Conservation (phyloP, 2,888 invertebrate species). For the Leptopterna dolabrata region DNA sequence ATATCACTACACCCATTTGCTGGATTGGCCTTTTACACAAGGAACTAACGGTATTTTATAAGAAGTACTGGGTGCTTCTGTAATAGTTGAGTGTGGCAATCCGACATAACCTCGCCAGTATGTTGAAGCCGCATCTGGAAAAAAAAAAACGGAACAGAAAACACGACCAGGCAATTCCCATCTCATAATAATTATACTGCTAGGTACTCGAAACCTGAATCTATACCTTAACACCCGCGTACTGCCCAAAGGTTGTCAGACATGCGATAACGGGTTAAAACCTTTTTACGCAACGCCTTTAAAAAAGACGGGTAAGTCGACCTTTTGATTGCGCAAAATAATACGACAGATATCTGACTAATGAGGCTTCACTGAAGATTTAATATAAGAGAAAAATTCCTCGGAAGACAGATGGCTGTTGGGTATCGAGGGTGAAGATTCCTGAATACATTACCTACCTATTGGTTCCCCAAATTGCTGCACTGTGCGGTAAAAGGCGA, state of each 20-base stretch:
- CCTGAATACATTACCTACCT: not conserved
- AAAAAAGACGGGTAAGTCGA: not conserved
- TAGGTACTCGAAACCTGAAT: not conserved
- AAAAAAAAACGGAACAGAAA: too few relatives aligned
- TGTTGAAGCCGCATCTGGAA: too few relatives aligned
- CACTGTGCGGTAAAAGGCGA: not conserved
- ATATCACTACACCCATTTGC: too few relatives aligned
- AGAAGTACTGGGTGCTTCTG: too few relatives aligned
- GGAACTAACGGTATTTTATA: too few relatives aligned
- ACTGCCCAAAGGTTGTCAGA: not conserved
- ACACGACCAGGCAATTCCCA: too few relatives aligned
- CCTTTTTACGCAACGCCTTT: not conserved
- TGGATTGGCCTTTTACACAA: too few relatives aligned
- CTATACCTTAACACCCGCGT: not conserved
- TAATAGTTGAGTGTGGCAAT: too few relatives aligned
- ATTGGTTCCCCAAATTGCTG: not conserved
- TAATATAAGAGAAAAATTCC: not conserved
- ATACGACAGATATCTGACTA: conserved; percentile 6
- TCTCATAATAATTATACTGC: not conserved
- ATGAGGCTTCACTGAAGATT: conserved; percentile 4
- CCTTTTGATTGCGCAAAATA: not conserved
- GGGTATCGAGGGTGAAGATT: not conserved
- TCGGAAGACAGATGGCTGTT: not conserved
- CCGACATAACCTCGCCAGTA: too few relatives aligned
- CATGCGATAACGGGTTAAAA: not conserved